Base-by-base conservation (phyloP, 2,888 invertebrate species). In the Cerceris rybyensis region DNA sequence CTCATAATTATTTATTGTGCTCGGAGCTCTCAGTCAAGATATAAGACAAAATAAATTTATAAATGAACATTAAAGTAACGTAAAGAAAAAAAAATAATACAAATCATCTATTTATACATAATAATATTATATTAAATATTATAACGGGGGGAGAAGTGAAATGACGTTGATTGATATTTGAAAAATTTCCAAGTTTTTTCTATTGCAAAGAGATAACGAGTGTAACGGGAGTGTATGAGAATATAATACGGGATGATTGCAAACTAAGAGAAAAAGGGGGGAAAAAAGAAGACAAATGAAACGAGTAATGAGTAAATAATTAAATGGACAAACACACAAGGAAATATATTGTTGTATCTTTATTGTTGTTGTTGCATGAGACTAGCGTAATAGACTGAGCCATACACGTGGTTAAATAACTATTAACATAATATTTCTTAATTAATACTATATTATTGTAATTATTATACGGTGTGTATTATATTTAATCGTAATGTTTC, bases 361-460 rank as follows among this genome's bases (percentile, higher is more conserved):
- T 89, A 88, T 89, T 91, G 88, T 91, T 91, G 90, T 90, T 91
- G 88, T 90, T 91, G 91, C 90, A 91, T 91, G 90, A 89, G 88
- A 90, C 88, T 91, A 91, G 91, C 88, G 83, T 90, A 90, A 91
- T 91, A 91, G 91, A 91, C 90, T 91, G 91, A 91, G 88, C 90
- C 90, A 89, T 88, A 88, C 80, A 81, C 70, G 80, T 91, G 90
- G 88, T 91, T 90, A 86, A 88, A 89, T 87, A 89, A 89, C 86
- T 90, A 90, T 89, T 89, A 90, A 88, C 87, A 82, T 89, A 90
- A 87, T 89, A 88, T 86, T 90, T 90, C 90, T 90, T 89, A 90
- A 89, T 90, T 88, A 88, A 89, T 88, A 83, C 86, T 90, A 88
- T 86, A 88, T 90, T 89, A 89, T 90, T 89, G 84, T 89, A 90